Evolutionary conservation across 2,888 invertebrate genomes (phyloP).

Genomic region (Drosophila cracens): DNA sequence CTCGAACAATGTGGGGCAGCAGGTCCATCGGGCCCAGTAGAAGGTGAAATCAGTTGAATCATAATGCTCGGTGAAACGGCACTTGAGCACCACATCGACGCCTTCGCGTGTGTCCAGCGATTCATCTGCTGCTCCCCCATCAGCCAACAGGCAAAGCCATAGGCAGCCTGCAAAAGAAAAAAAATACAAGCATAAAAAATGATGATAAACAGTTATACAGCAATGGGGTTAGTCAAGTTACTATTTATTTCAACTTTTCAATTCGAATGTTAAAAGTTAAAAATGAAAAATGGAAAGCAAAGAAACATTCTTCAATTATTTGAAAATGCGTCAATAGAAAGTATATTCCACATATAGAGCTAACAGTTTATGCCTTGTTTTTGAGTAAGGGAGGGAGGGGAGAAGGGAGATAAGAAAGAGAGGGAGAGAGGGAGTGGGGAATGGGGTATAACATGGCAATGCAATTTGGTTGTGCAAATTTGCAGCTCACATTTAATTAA

Average conservation of each 20-base stretch:
- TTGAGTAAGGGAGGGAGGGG: no score
- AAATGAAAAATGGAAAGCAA: not conserved
- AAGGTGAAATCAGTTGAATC: conserved; percentile 91
- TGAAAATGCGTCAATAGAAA: not conserved
- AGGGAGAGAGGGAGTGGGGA: not conserved
- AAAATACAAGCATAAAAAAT: not conserved
- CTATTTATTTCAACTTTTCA: not conserved
- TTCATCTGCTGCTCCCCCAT: conserved; percentile 72
- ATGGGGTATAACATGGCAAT: conserved; percentile 41
- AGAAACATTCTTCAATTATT: not conserved
- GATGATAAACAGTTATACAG: not conserved
- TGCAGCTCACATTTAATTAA: conserved; percentile 68
- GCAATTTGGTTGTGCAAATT: conserved; percentile 68
- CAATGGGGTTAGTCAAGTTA: not conserved
- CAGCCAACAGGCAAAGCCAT: conserved; percentile 30
- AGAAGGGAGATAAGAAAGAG: not conserved
- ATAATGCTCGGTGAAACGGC: conserved; percentile 91
- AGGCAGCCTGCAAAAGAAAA: conserved; percentile 32
- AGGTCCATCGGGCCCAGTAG: conserved; percentile 93
- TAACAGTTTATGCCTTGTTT: not conserved
- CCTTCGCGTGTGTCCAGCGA: conserved; percentile 93
- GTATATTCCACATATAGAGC: not conserved
- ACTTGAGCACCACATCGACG: conserved; percentile 93
- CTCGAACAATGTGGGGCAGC: conserved; percentile 91
- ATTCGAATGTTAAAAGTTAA: not conserved